phyloP scores from a whole-genome alignment of 2,797 vertebrate genomes.

The Geotrypetes seraphini region DNA sequence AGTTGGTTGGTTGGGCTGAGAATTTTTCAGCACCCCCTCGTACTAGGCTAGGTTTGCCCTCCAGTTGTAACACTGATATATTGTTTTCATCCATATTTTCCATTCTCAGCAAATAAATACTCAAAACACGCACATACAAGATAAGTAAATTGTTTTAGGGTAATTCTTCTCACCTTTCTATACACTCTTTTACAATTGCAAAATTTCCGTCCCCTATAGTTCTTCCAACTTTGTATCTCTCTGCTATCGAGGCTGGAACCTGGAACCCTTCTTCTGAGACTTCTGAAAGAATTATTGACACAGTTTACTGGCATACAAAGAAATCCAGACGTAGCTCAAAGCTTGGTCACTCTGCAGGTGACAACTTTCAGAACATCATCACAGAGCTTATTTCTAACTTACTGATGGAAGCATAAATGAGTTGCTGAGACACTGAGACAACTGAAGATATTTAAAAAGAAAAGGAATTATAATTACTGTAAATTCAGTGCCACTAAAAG shows the following conservation, averaged over 20 bases:
- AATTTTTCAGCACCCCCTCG: constrained; percentile 23
- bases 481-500: too few species aligned
- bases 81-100: constrained; percentile 19
- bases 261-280: constrained; percentile 70
- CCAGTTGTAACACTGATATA: constrained; percentile 4
- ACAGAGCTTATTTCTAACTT: too few species aligned
- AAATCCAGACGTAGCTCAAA: constrained; percentile 45
- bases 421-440: too few species aligned
- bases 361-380: constrained; percentile 33
- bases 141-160: too few species aligned
- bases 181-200: constrained; percentile 90
- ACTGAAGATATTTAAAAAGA: too few species aligned
- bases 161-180: constrained; percentile 74
- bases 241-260: constrained; percentile 82
- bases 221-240: constrained; percentile 89
- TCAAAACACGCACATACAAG: too few species aligned
- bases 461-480: too few species aligned
- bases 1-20: too few species aligned
- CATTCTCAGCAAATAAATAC: constrained; percentile 21
- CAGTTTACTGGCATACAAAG: constrained; percentile 46
- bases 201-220: constrained; percentile 94
- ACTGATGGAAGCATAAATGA: too few species aligned
- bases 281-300: constrained; percentile 64
- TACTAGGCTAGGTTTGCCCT: constrained; percentile 11
- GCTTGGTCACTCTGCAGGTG: constrained; percentile 32